Evolutionary conservation across 2,888 invertebrate genomes (phyloP).

Genomic region (Archips crataeganus): DNA sequence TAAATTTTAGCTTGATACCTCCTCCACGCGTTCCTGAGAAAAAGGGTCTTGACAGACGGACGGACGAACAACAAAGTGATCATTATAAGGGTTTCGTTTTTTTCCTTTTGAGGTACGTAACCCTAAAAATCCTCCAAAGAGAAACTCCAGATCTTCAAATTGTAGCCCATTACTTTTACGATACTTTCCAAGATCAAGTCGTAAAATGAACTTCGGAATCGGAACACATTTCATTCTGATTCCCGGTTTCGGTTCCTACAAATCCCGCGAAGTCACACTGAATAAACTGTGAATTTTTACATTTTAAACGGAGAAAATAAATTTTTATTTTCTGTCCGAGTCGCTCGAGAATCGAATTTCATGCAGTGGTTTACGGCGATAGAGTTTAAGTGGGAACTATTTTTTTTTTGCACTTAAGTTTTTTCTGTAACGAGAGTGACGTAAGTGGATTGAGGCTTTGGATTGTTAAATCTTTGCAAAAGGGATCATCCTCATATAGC

Average conservation of each 20-base stretch:
- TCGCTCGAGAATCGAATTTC: slow-evolving; percentile 55
- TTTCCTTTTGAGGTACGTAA: too few relatives aligned
- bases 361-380: slow-evolving; percentile 54
- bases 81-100: too few relatives aligned
- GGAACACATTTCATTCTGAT: slow-evolving; percentile 46
- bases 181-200: slow-evolving; percentile 48
- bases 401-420: slow-evolving; percentile 23
- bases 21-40: too few relatives aligned
- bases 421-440: slow-evolving; percentile 2
- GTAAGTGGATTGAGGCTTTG: not conserved
- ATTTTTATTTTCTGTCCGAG: slow-evolving; percentile 50
- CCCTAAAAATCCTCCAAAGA: slow-evolving; percentile 29
- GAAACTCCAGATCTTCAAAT: slow-evolving; percentile 49
- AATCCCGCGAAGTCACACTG: slow-evolving; percentile 40
- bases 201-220: slow-evolving; percentile 50
- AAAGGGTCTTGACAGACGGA: too few relatives aligned
- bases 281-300: slow-evolving; percentile 46
- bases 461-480: slow-evolving; percentile 3
- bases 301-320: slow-evolving; percentile 51
- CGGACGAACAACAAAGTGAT: too few relatives aligned
- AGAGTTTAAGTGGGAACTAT: slow-evolving; percentile 35
- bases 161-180: slow-evolving; percentile 50
- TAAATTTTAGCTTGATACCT: too few relatives aligned
- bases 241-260: slow-evolving; percentile 51
- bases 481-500: too few relatives aligned